A percentile compares a stretch with the other conserved stretches of the same genome.
These are phyloP conservation scores for Drosophila guanche DNA, from an alignment of 1,140 invertebrate species.

Conservation along the genomic window DNA sequence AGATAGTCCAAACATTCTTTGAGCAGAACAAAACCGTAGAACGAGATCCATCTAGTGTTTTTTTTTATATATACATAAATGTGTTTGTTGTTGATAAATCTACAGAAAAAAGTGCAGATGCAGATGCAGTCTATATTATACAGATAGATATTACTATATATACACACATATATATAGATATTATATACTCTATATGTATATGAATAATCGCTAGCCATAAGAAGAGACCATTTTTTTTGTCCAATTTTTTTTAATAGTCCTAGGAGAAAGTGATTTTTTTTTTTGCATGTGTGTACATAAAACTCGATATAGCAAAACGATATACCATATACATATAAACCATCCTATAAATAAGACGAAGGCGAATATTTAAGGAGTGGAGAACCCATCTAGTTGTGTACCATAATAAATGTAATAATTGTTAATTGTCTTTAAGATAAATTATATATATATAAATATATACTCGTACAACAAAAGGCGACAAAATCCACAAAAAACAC, in stretches of 20 bases:
- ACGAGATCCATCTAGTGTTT: conserved; percentile 34
- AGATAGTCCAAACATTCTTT: no score
- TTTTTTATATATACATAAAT: conserved; percentile 24
- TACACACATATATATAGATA: conserved; percentile 26
- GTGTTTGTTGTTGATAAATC: conserved; percentile 44
- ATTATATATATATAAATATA: conserved; percentile 58
- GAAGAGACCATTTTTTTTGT: conserved; percentile 28
- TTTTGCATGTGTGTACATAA: conserved; percentile 74
- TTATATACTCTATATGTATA: conserved; percentile 10
- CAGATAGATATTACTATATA: conserved; percentile 18
- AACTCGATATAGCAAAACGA: conserved; percentile 20
- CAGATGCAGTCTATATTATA: conserved; percentile 5
- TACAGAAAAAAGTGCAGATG: conserved; percentile 31
- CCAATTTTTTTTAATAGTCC: conserved; percentile 34
- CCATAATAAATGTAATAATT: conserved; percentile 73
- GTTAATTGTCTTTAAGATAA: conserved; percentile 80
- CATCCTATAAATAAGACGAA: conserved; percentile 28
- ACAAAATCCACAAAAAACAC: conserved; percentile 35
- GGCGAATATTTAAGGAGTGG: background rate
- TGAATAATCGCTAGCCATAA: conserved; percentile 25
- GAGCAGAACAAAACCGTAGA: conserved; percentile 27
- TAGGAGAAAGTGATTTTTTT: conserved; percentile 45
- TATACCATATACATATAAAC: conserved; percentile 27
- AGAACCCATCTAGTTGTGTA: conserved; percentile 52
- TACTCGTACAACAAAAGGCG: conserved; percentile 32